A percentile compares a stretch with the other conserved stretches of the same genome.
Conservation (phyloP, 2,797 vertebrate genomes). For the Phataginus tetradactyla region DNA sequence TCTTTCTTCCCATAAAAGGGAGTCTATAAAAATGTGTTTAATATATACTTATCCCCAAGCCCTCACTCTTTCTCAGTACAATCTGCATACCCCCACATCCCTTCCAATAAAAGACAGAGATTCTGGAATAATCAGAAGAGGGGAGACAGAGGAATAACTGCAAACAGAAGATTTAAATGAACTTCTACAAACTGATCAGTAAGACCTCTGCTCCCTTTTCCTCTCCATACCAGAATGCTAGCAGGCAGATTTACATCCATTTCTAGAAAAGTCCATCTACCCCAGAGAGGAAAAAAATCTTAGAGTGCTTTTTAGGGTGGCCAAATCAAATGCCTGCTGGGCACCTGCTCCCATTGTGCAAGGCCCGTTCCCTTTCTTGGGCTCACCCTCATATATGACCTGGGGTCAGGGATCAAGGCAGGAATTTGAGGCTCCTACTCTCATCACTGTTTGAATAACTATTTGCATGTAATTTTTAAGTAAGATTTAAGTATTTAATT, state of each 20-base stretch:
- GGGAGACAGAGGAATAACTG: neutral
- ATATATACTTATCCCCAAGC: neutral
- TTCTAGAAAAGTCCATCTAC: neutral
- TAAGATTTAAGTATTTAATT: neutral
- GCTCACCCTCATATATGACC: neutral
- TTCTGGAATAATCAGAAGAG: neutral
- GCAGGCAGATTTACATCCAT: neutral
- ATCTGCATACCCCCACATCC: neutral
- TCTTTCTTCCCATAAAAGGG: no score
- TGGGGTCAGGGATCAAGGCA: neutral
- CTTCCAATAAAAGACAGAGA: neutral
- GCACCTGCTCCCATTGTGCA: neutral
- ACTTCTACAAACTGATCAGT: neutral
- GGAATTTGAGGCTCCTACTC: neutral
- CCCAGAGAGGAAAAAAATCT: neutral
- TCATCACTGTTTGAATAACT: neutral
- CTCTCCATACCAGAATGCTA: neutral
- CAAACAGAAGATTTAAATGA: neutral
- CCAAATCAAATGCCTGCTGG: neutral
- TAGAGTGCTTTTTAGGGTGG: neutral
- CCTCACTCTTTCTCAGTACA: neutral
- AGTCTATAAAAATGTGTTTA: no score
- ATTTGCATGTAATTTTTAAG: neutral
- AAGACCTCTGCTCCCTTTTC: no score
- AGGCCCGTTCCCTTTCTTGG: neutral